Evolutionary conservation across 2,797 vertebrate species (phyloP), one percentile per base, ranked within the genome.

Genomic region (Nyctalus aviator): DNA sequence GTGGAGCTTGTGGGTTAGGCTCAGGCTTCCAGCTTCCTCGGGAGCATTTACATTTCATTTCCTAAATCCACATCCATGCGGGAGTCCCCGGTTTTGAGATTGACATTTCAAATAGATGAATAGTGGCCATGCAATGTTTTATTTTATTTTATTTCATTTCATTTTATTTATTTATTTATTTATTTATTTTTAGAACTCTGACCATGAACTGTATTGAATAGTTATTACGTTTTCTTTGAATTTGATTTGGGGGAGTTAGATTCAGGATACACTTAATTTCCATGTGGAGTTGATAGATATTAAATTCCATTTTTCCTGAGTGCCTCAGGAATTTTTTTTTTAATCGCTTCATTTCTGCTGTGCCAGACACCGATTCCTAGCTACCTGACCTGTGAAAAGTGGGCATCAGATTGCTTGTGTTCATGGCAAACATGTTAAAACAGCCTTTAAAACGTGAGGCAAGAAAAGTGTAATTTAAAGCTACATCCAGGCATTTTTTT

Each of bases 251-350:
- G 94, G 76, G 46, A 57, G 55, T 95, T 96, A 73, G 83, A 96
- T 96, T 95, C 57, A 73, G 95, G 95, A 93, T 93, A 48, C 8
- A 37, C 90, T 93, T 88, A 85, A 96, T 96, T 97, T 95, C 93
- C 95, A 12, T 32, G 15, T 75, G 59, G 96, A 95, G 64, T 79
- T 62, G 32, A 17, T 68, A 95, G 55, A 89, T 97, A 88, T 93
- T 97, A 76, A 97, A 95, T 96, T 96, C 68, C 4, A 37, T 96
- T 96, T 30, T 91, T 95, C 50, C 32, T 95, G 59, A 95, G 76
- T 97, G 92, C 21, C 62, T 48, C 50, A 64, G 69, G 46, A 92
- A 2, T 35, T 78, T 64, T 82, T 84, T 91, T 85, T 85, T 55
- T 0, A 23, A 30, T 95, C n/a, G 55, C 48, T 86, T 57, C 84